Percentiles rank a stretch among this genome's conserved stretches.
These are phyloP conservation scores for Drosophila kikkawai DNA, from an alignment of 1,140 invertebrate genomes.

Conservation along the genomic window DNA sequence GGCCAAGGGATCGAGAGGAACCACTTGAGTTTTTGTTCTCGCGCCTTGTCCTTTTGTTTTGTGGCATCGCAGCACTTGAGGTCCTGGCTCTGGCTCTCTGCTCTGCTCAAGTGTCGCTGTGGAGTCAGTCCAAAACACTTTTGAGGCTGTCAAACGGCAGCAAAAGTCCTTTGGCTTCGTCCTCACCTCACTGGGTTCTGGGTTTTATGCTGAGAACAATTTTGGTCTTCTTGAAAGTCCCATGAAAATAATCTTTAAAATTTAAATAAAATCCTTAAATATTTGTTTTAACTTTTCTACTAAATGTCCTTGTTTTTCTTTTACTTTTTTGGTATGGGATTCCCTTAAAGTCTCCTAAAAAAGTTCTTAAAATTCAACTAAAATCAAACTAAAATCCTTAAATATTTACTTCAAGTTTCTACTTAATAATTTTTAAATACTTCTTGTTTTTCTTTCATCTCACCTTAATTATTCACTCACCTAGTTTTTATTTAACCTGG, in stretches of 20 bases:
- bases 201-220: background rate
- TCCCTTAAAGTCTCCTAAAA: too few species aligned
- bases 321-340: too few species aligned
- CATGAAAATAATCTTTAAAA: too few species aligned
- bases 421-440: background rate
- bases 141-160: constrained; percentile 54
- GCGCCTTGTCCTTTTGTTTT: constrained; percentile 35
- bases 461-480: constrained; percentile 58
- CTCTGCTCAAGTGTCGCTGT: constrained; percentile 36
- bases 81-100: background rate
- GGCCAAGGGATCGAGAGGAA: constrained; percentile 6
- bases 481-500: constrained; percentile 25
- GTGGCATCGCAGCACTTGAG: constrained; percentile 2
- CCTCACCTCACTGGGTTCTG: constrained; percentile 12
- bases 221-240: too few species aligned
- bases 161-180: constrained; percentile 43
- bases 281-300: background rate
- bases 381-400: background rate
- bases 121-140: constrained; percentile 53
- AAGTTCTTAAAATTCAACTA: too few species aligned
- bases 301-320: background rate
- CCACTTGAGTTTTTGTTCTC: constrained; percentile 34
- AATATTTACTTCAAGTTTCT: background rate
- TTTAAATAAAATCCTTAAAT: background rate
- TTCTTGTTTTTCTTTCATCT: constrained; percentile 3